phyloP scores from a whole-genome alignment of 1,140 invertebrate species.

The Drosophila aff. region DNA sequence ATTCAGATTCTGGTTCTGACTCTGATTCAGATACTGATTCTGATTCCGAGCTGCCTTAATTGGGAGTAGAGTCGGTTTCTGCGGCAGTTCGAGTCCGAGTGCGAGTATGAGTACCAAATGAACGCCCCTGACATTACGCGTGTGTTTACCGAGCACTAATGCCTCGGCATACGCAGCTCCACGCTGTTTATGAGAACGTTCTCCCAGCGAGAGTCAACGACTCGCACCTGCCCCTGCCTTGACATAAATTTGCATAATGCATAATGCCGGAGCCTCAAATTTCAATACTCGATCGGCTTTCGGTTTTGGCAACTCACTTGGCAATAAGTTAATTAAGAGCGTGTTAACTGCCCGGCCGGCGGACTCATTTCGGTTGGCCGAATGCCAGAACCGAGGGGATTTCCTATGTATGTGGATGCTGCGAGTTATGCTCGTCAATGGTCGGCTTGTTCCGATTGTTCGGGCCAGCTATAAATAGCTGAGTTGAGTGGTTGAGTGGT shows the following conservation, averaged over 20 bases:
- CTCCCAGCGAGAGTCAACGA: conserved; percentile 53
- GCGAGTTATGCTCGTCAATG: conserved; percentile 29
- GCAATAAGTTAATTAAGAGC: conserved; percentile 57
- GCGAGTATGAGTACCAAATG: conserved; percentile 14
- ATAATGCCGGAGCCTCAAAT: conserved; percentile 35
- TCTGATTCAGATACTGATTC: conserved; percentile 11
- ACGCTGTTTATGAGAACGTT: conserved; percentile 32
- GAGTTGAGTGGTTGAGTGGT: conserved; percentile 29
- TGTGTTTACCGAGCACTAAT: conserved; percentile 32
- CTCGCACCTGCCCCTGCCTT: conserved; percentile 53
- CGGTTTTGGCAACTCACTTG: conserved; percentile 42
- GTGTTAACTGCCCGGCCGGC: conserved; percentile 42
- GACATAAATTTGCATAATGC: conserved; percentile 69
- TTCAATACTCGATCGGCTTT: conserved; percentile 18
- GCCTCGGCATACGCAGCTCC: conserved; percentile 16
- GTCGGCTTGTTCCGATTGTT: conserved; percentile 8
- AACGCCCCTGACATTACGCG: conserved; percentile 65
- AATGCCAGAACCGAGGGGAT: conserved; percentile 38
- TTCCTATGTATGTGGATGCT: conserved; percentile 42
- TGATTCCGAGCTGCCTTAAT: conserved; percentile 41
- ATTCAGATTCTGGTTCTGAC: conserved; percentile 16
- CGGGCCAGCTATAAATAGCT: conserved; percentile 23
- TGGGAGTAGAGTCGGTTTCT: conserved; percentile 31
- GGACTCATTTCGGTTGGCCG: conserved; percentile 34
- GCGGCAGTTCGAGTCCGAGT: conserved; percentile 8